phyloP scores from a whole-genome alignment of 1,140 invertebrate species.

The Berghia stephanieae region DNA sequence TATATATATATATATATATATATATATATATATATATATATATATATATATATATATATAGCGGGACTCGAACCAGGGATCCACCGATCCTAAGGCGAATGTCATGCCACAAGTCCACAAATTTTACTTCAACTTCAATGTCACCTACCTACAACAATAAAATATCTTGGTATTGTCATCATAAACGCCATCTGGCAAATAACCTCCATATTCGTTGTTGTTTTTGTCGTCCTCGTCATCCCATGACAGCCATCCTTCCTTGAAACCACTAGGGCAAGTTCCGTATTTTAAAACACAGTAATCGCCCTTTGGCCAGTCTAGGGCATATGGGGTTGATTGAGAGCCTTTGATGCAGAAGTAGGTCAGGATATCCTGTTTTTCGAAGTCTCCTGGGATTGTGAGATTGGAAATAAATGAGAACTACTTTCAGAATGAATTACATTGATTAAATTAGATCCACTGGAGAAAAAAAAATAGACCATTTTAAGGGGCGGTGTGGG shows the following conservation, averaged over 20 bases:
- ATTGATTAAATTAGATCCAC: too few relatives aligned
- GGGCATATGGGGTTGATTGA: constrained; percentile 39
- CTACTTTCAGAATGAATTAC: too few relatives aligned
- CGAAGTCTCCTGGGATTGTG: constrained; percentile 11
- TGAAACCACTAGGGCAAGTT: constrained; percentile 43
- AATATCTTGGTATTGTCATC: constrained; percentile 43
- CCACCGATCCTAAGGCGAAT: not conserved
- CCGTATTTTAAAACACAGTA: constrained; percentile 52
- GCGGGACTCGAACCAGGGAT: too few relatives aligned
- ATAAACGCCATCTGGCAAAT: constrained; percentile 47
- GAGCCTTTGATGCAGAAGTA: constrained; percentile 47
- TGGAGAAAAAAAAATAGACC: too few relatives aligned
- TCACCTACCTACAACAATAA: constrained; percentile 48
- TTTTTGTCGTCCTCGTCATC: constrained; percentile 43
- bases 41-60: not conserved
- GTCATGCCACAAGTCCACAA: not conserved
- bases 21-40: not conserved
- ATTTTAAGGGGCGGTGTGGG: too few relatives aligned
- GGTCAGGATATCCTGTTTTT: constrained; percentile 21
- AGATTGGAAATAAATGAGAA: too few relatives aligned
- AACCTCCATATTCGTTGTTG: constrained; percentile 37
- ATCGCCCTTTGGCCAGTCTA: constrained; percentile 48
- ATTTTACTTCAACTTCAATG: not conserved
- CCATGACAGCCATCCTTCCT: constrained; percentile 42
- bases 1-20: not conserved